Percentiles rank a stretch among this genome's conserved stretches.
Conservation (phyloP, 2,113 vertebrate species). For the Pelecanoides urinatrix region DNA sequence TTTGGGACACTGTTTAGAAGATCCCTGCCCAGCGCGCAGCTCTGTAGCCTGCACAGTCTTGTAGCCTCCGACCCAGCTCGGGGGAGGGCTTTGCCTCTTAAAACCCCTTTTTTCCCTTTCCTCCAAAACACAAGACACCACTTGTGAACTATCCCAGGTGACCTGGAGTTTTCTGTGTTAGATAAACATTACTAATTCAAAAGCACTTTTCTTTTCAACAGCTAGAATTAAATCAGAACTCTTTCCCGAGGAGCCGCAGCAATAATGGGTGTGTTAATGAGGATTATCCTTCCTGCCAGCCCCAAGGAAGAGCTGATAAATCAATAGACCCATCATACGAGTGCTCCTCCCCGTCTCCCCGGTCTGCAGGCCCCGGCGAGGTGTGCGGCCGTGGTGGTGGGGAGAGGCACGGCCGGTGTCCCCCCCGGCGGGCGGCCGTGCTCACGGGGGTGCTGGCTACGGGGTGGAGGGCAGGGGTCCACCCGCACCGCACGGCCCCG, state of each 20-base stretch:
- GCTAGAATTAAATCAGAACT: background rate
- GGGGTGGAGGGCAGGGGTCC: background rate
- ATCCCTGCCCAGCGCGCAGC: background rate
- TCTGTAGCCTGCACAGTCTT: background rate
- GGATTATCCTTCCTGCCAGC: constrained; percentile 39
- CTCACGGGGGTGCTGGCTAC: background rate
- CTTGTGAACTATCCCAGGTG: background rate
- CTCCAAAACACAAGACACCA: background rate
- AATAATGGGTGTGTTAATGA: constrained; percentile 12
- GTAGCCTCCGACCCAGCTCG: background rate
- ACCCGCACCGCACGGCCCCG: fast-evolving
- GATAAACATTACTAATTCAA: constrained; percentile 15
- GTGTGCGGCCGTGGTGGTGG: fast-evolving
- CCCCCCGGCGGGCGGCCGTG: fast-evolving
- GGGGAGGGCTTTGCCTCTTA: background rate
- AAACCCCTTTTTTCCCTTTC: background rate
- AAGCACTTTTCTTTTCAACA: constrained; percentile 21
- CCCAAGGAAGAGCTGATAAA: constrained; percentile 7
- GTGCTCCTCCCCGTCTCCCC: background rate
- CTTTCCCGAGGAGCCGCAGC: background rate
- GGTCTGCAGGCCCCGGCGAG: fast-evolving
- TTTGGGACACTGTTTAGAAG: background rate
- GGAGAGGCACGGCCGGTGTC: background rate
- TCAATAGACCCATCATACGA: background rate
- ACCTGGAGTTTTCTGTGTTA: background rate